Evolutionary conservation across 2,113 vertebrate genomes (phyloP), one percentile per base, ranked within the genome.

Genomic region (Kryptolebias marmoratus): DNA sequence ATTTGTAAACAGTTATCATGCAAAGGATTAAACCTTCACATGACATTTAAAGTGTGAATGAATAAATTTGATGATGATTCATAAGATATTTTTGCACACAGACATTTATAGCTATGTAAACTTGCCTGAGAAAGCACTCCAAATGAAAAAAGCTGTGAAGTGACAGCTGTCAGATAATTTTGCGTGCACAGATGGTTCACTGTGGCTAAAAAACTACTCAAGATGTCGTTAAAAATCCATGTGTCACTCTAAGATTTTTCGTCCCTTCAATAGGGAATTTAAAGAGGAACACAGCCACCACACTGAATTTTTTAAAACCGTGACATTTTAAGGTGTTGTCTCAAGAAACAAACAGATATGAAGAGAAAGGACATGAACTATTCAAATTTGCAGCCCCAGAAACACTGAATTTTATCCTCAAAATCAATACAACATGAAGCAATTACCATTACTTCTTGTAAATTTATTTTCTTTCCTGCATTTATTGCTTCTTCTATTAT

Each of bases 141-240:
- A 77, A 62, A 73, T 11, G 0, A 48, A 22, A 58, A 63, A 77
- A 58, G 72, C 42, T 44, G 31, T 31, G 56, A 85, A 56, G 73
- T 66, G 80, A 73, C 75, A 75, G 73, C 85, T 84, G 78, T 75
- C 75, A 57, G 42, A 70, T 44, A 54, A 49, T 42, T 45, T 77
- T 44, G 5, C 1, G 45, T 27, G 45, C 49, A 61, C 71, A 75
- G 77, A 71, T 71, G 82, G 45, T 53, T 83, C 62, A 55, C 22
- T n/a, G 73, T 36, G 59, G 59, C 27, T 50, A 30, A 31, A 71
- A 65, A 69, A 60, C 44, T 6, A 47, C 39, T 64, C 31, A 48
- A 64, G 30, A 48, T 82, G 64, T 77, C 50, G 36, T 69, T 60
- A 66, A 68, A 60, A 47, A 81, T 39, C 32, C 42, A 22, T 11